Base-by-base conservation (phyloP, 2,113 vertebrate genomes). In the Cochlearius cochlearius region DNA sequence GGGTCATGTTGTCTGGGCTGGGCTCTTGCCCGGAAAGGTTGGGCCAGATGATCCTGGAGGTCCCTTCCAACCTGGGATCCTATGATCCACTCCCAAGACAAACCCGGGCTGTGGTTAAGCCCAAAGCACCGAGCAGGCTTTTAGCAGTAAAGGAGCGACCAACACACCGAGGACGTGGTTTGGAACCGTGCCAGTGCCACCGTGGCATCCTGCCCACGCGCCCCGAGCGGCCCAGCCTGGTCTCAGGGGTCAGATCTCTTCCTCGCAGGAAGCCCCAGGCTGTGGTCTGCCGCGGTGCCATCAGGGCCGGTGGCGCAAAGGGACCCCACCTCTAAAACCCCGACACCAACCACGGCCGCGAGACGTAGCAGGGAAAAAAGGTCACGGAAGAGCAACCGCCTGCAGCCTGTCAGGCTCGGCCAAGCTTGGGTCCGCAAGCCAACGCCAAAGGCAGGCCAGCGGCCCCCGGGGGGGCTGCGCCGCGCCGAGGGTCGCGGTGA, bases 131-230 rank as follows among this genome's bases (percentile, higher is more conserved):
- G 4, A 49, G 43, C 32, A 9, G 45, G 22, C 20, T 49, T 81
- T 76, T 20, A 20, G 45, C 47, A 38, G 8, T 3, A 32, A 9
- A 17, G 36, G 36, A 73, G 53, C 58, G 20, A 45, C 55, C 41
- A 8, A 27, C 15, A 41, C 16, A 60, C 7, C 32, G 30, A 59
- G 45, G n/a, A 12, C 0, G 5, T 2, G 1, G 39, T 5, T 19
- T 45, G 77, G 72, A 12, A 55, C n/a, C 41, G 25, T 1, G 15
- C 15, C 3, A 29, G 29, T 15, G 43, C 56, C 71, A 7, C 66
- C n/a, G 8, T 18, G 12, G 62, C 1, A 1, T 26, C 64, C 71
- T 30, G 71, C 41, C 36, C 32, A 8, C 12, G 0, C 0, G 1
- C 23, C 49, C 74, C 2, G 5, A 60, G 22, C n/a, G 20, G 34